phyloP scores from a whole-genome alignment of 2,888 invertebrate species.

The Hirtodrosophila duncani region DNA sequence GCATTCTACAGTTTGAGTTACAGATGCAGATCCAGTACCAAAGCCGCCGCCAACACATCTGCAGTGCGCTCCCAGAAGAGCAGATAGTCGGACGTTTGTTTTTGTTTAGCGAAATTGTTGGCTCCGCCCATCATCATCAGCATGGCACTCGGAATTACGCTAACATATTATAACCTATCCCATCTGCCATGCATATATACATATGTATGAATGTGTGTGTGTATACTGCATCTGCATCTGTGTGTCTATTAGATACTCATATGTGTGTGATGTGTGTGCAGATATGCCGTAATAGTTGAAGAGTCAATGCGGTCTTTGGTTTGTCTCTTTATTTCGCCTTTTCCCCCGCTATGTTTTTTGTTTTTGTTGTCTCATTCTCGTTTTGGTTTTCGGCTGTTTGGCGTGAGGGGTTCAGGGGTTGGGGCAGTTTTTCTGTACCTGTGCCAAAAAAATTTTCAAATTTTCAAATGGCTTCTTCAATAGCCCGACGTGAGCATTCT shows the following conservation, averaged over 20 bases:
- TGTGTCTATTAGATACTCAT: not conserved
- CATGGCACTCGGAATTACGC: constrained; percentile 70
- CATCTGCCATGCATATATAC: constrained; percentile 20
- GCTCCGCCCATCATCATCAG: constrained; percentile 74
- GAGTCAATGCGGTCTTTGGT: constrained; percentile 70
- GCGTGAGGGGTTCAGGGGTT: not conserved
- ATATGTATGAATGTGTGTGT: constrained; percentile 3
- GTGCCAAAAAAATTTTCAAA: constrained; percentile 75
- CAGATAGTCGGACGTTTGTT: constrained; percentile 29
- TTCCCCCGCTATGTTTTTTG: constrained; percentile 22
- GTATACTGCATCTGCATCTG: constrained; percentile 9
- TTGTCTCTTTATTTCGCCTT: constrained; percentile 64
- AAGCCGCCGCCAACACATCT: constrained; percentile 58
- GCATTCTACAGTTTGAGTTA: constrained; percentile 34
- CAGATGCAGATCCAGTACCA: no score
- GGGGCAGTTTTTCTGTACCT: constrained; percentile 63
- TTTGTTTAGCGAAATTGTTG: constrained; percentile 71
- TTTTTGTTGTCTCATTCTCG: constrained; percentile 1
- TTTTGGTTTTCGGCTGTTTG: constrained; percentile 9
- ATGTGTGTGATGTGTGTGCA: constrained; percentile 3
- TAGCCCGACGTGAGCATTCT: constrained; percentile 19
- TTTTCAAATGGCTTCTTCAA: constrained; percentile 74
- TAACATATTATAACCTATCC: constrained; percentile 68
- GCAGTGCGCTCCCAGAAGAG: constrained; percentile 29
- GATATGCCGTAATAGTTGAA: constrained; percentile 61